These are phyloP conservation scores for Luffia ferchaultella DNA, from an alignment of 2,888 invertebrate genomes.

Conservation along the genomic window DNA sequence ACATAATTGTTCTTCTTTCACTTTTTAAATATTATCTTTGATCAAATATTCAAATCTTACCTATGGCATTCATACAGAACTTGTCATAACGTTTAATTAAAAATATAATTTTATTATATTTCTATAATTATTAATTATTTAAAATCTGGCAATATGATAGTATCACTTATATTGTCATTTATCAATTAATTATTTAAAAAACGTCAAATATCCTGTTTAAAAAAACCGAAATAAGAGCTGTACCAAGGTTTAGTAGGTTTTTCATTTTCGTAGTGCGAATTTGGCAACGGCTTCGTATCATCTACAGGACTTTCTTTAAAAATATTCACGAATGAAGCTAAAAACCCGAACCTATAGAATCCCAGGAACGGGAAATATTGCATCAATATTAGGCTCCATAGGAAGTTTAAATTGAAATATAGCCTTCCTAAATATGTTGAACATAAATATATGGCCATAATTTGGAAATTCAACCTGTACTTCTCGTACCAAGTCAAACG, in stretches of 20 bases:
- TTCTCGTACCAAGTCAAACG: slow-evolving; percentile 27
- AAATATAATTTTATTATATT: too few relatives aligned
- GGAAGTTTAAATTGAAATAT: slow-evolving; percentile 69
- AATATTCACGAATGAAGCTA: slow-evolving; percentile 68
- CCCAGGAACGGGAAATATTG: slow-evolving; percentile 75
- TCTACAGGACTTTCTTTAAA: slow-evolving; percentile 46
- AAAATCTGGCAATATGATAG: too few relatives aligned
- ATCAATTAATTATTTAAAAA: slow-evolving; percentile 33
- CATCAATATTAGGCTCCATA: slow-evolving; percentile 67
- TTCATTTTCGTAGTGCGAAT: slow-evolving; percentile 32
- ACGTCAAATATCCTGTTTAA: neutral
- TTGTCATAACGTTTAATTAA: too few relatives aligned
- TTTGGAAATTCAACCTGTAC: slow-evolving; percentile 29
- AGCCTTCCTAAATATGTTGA: slow-evolving; percentile 59
- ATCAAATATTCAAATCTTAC: too few relatives aligned
- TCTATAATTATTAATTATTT: too few relatives aligned
- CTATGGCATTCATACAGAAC: too few relatives aligned
- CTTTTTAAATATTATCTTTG: too few relatives aligned
- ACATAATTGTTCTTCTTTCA: too few relatives aligned
- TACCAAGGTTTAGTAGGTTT: slow-evolving; percentile 29
- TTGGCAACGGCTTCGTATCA: slow-evolving; percentile 33
- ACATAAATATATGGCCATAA: slow-evolving; percentile 30
- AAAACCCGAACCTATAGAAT: slow-evolving; percentile 70
- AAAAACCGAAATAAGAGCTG: neutral
- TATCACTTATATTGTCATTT: too few relatives aligned